phyloP scores from a whole-genome alignment of 2,888 invertebrate species.

The Tachina grossa region DNA sequence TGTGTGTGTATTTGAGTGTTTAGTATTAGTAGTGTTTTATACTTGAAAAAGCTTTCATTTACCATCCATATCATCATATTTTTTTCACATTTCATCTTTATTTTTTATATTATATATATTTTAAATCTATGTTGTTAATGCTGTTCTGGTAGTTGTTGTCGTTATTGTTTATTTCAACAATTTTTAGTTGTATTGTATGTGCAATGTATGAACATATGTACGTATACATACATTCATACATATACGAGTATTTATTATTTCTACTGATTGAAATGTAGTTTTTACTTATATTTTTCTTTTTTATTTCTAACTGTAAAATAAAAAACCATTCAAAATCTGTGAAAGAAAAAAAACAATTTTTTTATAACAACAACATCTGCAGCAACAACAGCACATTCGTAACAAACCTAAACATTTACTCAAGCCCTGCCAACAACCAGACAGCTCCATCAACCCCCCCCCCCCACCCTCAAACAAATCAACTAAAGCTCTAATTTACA shows the following conservation, averaged over 20 bases:
- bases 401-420: constrained; percentile 42
- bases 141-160: constrained; percentile 28
- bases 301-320: constrained; percentile 62
- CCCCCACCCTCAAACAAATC: constrained; percentile 14
- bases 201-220: not conserved
- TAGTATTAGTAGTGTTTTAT: constrained; percentile 66
- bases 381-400: constrained; percentile 21
- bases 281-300: constrained; percentile 26
- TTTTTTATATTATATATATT: constrained; percentile 45
- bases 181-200: too few relatives aligned
- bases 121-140: constrained; percentile 43
- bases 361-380: constrained; percentile 30
- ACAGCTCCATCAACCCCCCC: constrained; percentile 47
- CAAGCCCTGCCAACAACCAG: constrained; percentile 55
- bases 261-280: constrained; percentile 68
- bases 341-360: constrained; percentile 36
- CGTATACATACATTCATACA: too few relatives aligned
- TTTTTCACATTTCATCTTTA: constrained; percentile 29
- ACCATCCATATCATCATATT: constrained; percentile 29
- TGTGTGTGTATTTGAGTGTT: constrained; percentile 36
- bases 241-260: constrained; percentile 45
- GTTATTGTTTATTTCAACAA: constrained; percentile 13
- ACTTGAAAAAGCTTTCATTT: constrained; percentile 71
- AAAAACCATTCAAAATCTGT: constrained; percentile 52
- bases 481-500: constrained; percentile 13